Base-by-base conservation (phyloP, 2,888 invertebrate species). In the Diaphora mendica region DNA sequence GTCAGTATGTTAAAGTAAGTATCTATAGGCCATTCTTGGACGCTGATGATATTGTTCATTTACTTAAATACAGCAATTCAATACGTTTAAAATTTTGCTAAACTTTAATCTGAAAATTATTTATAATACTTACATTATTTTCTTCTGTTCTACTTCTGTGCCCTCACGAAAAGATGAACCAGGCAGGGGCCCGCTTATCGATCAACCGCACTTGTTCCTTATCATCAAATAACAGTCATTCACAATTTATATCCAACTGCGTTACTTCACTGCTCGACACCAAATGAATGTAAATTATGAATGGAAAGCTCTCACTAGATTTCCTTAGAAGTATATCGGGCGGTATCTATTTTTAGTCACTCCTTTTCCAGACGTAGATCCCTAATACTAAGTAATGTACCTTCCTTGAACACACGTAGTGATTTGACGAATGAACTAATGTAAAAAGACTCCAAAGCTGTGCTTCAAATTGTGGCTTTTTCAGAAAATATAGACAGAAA, bases 261-360 rank as follows among this genome's bases (percentile, higher is more conserved):
- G 79, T 88, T 85, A 86, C 90, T 87, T 89, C 91, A 90, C 96
- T 95, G 91, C 79, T 86, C 86, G 85, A 88, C 89, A 89, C 86
- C 85, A 92, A 94, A 91, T 92, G 93, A 93, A 92, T 91, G 91
- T 90, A 87, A 86, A 91, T 94, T 92, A 94, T 94, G 94, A 95
- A 95, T 95, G 95, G 89, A 88, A 89, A 84, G 86, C 86, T 86
- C 87, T 88, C 87, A 88, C 89, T 90, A 88, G 88, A 89, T 90
- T 88, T 88, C 81, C 89, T 88, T 84, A 86, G 86, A 84, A 89
- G 88, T 87, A 91, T 88, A 88, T 91, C 88, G 85, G 87, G 85
- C 82, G 85, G 84, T 79, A 83, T 90, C 92, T 94, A 93, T 92
- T 92, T 94, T 90, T 94, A 94, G 92, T 88, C 73, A 78, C 86